phyloP scores from a whole-genome alignment of 2,888 invertebrate genomes.

The Tipula vernalis region DNA sequence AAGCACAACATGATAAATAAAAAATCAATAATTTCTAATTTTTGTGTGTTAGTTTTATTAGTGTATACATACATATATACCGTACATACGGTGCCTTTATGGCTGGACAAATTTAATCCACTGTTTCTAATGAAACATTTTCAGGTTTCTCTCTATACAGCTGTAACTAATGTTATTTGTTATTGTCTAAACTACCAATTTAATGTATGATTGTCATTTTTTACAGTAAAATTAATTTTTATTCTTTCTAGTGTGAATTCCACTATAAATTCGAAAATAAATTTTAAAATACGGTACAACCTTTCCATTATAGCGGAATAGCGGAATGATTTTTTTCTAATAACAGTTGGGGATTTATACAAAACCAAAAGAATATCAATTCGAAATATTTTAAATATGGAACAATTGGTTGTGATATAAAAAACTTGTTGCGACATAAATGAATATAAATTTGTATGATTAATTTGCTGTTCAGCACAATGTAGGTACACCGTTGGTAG shows the following conservation, averaged over 20 bases:
- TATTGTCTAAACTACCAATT: not conserved
- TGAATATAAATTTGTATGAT: not conserved
- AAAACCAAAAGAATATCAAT: not conserved
- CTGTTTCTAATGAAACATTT: not conserved
- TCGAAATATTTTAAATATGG: not conserved
- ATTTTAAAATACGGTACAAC: not conserved
- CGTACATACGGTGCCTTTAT: not conserved
- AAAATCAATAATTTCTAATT: not conserved
- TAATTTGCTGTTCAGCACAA: not conserved
- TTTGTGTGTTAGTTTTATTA: not conserved
- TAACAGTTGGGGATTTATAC: not conserved
- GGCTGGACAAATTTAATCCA: not conserved
- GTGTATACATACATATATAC: not conserved
- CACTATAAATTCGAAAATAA: not conserved
- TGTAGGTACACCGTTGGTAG: not conserved
- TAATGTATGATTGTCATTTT: not conserved
- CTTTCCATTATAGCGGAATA: not conserved
- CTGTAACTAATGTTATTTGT: not conserved
- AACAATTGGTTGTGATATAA: not conserved
- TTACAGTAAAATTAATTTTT: not conserved
- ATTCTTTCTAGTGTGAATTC: not conserved
- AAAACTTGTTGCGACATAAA: not conserved
- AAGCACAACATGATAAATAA: not conserved
- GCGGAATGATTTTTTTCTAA: not conserved
- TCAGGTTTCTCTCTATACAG: not conserved